Evolutionary conservation across 2,113 vertebrate species (phyloP).

Genomic region (Orthochromis malagaraziensis): DNA sequence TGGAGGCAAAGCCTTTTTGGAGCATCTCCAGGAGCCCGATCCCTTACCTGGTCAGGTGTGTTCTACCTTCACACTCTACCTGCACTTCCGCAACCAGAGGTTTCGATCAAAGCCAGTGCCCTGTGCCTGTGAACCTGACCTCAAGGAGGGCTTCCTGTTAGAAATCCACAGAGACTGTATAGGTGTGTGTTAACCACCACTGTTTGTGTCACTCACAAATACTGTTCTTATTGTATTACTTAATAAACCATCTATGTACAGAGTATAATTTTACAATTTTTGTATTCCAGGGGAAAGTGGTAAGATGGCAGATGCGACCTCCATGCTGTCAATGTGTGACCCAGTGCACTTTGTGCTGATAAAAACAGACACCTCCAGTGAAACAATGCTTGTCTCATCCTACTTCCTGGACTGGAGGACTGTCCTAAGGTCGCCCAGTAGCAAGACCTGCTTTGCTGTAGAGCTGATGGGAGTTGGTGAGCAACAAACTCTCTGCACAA

Average conservation of each 20-base stretch:
- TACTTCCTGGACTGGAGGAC: conserved; percentile 94
- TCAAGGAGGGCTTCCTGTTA: conserved; percentile 90
- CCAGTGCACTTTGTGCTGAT: conserved; percentile 92
- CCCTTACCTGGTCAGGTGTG: conserved; percentile 88
- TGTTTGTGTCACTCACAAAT: neutral
- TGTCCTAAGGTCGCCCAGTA: conserved; percentile 79
- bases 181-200: conserved; percentile 60
- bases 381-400: conserved; percentile 87
- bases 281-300: conserved; percentile 78
- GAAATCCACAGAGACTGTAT: conserved; percentile 84
- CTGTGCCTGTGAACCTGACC: conserved; percentile 92
- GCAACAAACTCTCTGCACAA: neutral
- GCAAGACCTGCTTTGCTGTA: conserved; percentile 76
- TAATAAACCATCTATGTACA: neutral
- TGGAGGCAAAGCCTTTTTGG: conserved; percentile 95
- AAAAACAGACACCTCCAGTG: conserved; percentile 84
- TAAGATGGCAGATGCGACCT: conserved; percentile 87
- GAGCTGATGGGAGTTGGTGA: conserved; percentile 96
- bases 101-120: conserved; percentile 92
- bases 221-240: neutral
- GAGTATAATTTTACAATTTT: neutral
- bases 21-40: conserved; percentile 91
- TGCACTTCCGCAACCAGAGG: conserved; percentile 94
- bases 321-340: conserved; percentile 92
- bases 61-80: conserved; percentile 88